phyloP scores from a whole-genome alignment of 23 tunicate species.

The Styela plicata region DNA sequence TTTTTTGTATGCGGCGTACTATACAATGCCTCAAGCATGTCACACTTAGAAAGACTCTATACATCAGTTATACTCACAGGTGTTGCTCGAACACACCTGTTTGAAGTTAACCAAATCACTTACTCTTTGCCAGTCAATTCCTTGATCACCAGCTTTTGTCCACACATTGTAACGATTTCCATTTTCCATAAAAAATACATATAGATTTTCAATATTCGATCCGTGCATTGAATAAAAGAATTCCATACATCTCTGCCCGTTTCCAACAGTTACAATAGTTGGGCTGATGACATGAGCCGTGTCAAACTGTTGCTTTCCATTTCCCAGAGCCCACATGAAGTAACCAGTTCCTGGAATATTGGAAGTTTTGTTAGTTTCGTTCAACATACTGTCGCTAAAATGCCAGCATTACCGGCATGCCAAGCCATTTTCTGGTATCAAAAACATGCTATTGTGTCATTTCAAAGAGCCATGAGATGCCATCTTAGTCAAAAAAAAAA shows the following conservation, averaged over 20 bases:
- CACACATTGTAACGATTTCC: constrained; percentile 27
- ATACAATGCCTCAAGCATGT: too few relatives aligned
- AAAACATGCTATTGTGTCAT: too few relatives aligned
- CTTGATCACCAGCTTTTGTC: constrained; percentile 50
- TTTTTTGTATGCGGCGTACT: too few relatives aligned
- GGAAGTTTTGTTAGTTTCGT: background rate
- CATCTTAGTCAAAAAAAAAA: too few relatives aligned
- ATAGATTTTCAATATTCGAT: constrained; percentile 31
- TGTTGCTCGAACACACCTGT: too few relatives aligned
- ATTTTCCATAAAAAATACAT: constrained; percentile 17
- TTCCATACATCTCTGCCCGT: constrained; percentile 52
- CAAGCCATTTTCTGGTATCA: too few relatives aligned
- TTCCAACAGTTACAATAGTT: constrained; percentile 23
- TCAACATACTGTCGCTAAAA: too few relatives aligned
- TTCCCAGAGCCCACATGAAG: constrained; percentile 42
- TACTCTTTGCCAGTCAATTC: constrained; percentile 77
- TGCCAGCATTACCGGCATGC: too few relatives aligned
- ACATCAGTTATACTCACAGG: too few relatives aligned
- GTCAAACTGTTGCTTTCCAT: background rate
- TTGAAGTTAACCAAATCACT: background rate
- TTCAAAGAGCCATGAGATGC: too few relatives aligned
- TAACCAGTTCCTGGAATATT: constrained; percentile 50
- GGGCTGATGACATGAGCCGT: constrained; percentile 38
- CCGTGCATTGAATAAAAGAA: constrained; percentile 64
- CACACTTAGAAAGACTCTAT: too few relatives aligned